Evolutionary conservation across 2,888 invertebrate genomes (phyloP), one percentile per base, ranked within the genome.

Genomic region (Ennomos fuscantarius): DNA sequence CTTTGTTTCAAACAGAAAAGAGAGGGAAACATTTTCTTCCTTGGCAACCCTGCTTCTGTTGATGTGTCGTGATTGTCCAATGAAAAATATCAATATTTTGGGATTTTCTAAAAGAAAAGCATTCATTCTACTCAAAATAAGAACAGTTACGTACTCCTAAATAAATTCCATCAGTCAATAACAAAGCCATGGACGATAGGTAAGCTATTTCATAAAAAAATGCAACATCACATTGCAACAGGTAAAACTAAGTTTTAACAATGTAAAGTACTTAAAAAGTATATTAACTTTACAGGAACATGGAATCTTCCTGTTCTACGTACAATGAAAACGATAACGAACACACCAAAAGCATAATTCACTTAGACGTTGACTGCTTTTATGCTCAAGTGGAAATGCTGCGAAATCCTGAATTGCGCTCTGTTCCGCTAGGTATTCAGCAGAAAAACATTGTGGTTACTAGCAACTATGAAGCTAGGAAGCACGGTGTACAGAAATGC

Each of bases 341-440:
- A 63, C 96, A 96, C 84, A 89, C 93, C 51, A 94, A 94, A 74
- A 94, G 94, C 62, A 95, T 97, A 68, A 93, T 97, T 74, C 97
- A 97, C 81, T 91, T 97, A 72, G 97, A 97, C 80, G 93, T 96
- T 79, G 97, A 97, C 82, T 97, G 95, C 82, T 97, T 96, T 87
- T 97, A 97, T 87, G 97, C 97, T 60, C 97, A 97, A 93, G 96
- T 97, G 66, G 97, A 97, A 87, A 96, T 95, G 93, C 81, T 95
- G 55, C 94, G 94, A 68, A 94, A 96, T 79, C 96, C 96, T 2
- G 92, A 94, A 70, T 84, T 96, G 51, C 92, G 93, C 62, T 87
- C 89, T 51, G 93, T 94, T 69, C 96, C 97, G 32, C 83, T 97
- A 63, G 97, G 97, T 50, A 94, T 97, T 36, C 95, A 97, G 81